Evolutionary conservation across 2,888 invertebrate genomes (phyloP), one percentile per base, ranked within the genome.

Genomic region (Pocota personata): DNA sequence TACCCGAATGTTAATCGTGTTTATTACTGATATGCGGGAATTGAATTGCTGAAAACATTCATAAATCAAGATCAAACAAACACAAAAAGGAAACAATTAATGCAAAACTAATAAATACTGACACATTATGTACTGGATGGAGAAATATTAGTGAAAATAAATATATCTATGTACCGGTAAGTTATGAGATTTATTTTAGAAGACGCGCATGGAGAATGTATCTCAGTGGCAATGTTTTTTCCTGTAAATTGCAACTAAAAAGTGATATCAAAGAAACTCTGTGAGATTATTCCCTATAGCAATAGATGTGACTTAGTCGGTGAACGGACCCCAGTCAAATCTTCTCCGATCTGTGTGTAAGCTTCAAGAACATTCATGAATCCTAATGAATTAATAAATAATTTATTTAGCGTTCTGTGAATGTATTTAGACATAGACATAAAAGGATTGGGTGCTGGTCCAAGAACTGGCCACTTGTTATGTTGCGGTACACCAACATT

Each of bases 61-160:
- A 52, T 67, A 52, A 67, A 67, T 67, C 21, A 8, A 32, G 6
- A 67, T 66, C 24, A 67, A 67, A 37, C 37, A 52, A 67, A 52
- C 50, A 67, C 10, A 35, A n/a, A n/a, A 21, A 67, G 66, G 66
- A 67, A 67, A 37, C 50, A 50, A 52, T 46, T 67, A 52, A 67
- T 67, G 66, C 5, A 37, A 50, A 52, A 67, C 50, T 24, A 67
- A 67, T 67, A 67, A 67, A 67, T 52, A 67, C 48, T 27, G 14
- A n/a, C 5, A 10, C 24, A 50, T 2, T n/a, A 0, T 37, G 21
- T 19, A 32, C 10, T 30, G 2, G 14, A 16, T 16, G 16, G 4
- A 40, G n/a, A 6, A 19, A 12, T 19, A 37, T 60, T 37, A 24
- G 3, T 3, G 40, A 0, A 27, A 60, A 60, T 60, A 60, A 60